phyloP scores from a whole-genome alignment of 2,888 invertebrate species.

The Silvanus unidentatus region DNA sequence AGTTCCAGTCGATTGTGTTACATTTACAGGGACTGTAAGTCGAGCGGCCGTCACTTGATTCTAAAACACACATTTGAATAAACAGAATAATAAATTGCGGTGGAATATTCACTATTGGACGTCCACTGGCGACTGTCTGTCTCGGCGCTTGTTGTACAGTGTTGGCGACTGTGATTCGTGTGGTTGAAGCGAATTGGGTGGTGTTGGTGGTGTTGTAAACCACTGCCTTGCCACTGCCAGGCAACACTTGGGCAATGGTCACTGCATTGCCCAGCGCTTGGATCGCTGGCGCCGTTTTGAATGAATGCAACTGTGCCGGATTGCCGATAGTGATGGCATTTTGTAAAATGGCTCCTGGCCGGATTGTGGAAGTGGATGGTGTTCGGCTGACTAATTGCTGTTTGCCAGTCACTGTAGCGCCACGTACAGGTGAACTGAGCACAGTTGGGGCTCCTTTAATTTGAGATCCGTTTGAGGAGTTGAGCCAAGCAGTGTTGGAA shows the following conservation, averaged over 20 bases:
- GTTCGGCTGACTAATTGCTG: conserved; percentile 32
- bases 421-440: conserved; percentile 40
- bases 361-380: conserved; percentile 36
- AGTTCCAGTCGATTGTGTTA: conserved; percentile 28
- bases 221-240: conserved; percentile 43
- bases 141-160: conserved; percentile 24
- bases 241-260: conserved; percentile 42
- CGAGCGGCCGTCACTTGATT: conserved; percentile 38
- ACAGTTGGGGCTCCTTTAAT: conserved; percentile 43
- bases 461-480: conserved; percentile 40
- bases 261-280: conserved; percentile 41
- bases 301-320: conserved; percentile 39
- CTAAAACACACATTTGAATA: conserved; percentile 18
- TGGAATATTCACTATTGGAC: conserved; percentile 2
- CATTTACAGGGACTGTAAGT: conserved; percentile 38
- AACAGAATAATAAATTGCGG: neutral
- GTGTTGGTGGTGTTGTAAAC: conserved; percentile 40
- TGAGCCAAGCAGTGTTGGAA: conserved; percentile 41
- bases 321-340: conserved; percentile 44
- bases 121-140: conserved; percentile 20
- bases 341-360: conserved; percentile 42
- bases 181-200: conserved; percentile 33
- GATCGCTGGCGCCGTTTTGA: conserved; percentile 38
- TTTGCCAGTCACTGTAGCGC: conserved; percentile 39
- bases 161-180: conserved; percentile 39